Evolutionary conservation across 2,888 invertebrate genomes (phyloP), one percentile per base, ranked within the genome.

Genomic region (Ametastegia equiseti): DNA sequence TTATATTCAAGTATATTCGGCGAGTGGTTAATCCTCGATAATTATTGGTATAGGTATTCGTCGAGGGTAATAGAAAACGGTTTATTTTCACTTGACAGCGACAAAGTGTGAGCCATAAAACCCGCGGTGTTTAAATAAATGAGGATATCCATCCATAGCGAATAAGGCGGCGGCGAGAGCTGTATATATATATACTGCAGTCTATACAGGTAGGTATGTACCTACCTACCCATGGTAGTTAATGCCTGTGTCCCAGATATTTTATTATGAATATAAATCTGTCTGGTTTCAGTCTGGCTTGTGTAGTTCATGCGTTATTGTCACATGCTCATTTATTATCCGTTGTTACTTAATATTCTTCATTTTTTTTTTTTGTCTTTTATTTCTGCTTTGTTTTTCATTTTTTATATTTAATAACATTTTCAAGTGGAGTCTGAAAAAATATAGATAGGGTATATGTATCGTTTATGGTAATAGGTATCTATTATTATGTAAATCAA

Each of bases 211-310:
- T n/a, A n/a, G n/a, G n/a, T n/a, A n/a, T n/a, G n/a, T n/a, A n/a
- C n/a, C n/a, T n/a, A n/a, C n/a, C n/a, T n/a, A n/a, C n/a, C n/a
- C n/a, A n/a, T 54, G 7, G 54, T 54, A 11, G 54, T 54, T 54
- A 54, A 54, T 54, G 71, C 45, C 19, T 27, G 27, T 23, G 47
- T 71, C 71, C 47, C 15, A 71, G n/a, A 71, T 71, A 71, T 71
- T n/a, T 71, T 45, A 71, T 71, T 30, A 47, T 71, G 47, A 71
- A 71, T 45, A 71, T 71, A 71, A 71, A 71, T 71, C 71, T 71
- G 71, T 71, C 71, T 71, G 45, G 71, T 45, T 71, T 45, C 15
- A n/a, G 71, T 71, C 71, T 71, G n/a, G 7, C 15, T 45, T 2
- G 47, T 45, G 19, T 19, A 9, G 65, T 67, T 67, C n/a, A 45